Evolutionary conservation across 1,140 invertebrate genomes (phyloP).

Genomic region (Tetranychus urticae): DNA sequence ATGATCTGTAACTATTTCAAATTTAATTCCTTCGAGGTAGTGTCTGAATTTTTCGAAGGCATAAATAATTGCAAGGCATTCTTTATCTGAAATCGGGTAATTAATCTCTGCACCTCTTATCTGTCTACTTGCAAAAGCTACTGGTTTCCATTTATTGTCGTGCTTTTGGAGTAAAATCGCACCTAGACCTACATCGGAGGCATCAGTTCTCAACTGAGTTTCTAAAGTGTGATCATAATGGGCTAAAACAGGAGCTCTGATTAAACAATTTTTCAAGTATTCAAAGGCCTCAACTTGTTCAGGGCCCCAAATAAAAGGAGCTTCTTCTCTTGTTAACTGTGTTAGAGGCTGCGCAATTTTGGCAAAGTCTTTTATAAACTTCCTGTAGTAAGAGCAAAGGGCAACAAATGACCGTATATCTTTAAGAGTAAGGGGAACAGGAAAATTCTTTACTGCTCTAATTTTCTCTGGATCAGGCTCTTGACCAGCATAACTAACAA

Average conservation of each 20-base stretch:
- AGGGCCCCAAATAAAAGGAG: neutral
- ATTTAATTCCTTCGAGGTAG: neutral
- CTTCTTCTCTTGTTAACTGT: neutral
- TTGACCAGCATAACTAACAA: neutral
- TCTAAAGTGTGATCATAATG: neutral
- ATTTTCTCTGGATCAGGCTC: neutral
- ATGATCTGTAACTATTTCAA: neutral
- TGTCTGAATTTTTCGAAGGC: neutral
- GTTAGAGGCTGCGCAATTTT: conserved; percentile 11
- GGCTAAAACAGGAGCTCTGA: neutral
- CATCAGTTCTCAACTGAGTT: neutral
- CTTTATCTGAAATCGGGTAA: conserved; percentile 15
- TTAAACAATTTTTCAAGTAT: neutral
- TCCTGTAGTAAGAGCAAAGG: conserved; percentile 7
- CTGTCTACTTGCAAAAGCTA: conserved; percentile 19
- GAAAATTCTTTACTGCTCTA: neutral
- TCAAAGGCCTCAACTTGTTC: neutral
- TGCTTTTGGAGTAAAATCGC: neutral
- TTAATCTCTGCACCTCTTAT: conserved; percentile 20
- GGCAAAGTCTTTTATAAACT: conserved; percentile 15
- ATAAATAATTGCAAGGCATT: conserved; percentile 19
- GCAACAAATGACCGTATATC: conserved; percentile 8
- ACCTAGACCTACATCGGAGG: neutral
- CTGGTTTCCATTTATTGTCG: conserved; percentile 1
- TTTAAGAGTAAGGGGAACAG: neutral